A percentile compares a stretch with the other conserved stretches of the same genome.
Evolutionary conservation across 1,140 invertebrate species (phyloP).

Genomic region (Ceratoteleas bidentatus): DNA sequence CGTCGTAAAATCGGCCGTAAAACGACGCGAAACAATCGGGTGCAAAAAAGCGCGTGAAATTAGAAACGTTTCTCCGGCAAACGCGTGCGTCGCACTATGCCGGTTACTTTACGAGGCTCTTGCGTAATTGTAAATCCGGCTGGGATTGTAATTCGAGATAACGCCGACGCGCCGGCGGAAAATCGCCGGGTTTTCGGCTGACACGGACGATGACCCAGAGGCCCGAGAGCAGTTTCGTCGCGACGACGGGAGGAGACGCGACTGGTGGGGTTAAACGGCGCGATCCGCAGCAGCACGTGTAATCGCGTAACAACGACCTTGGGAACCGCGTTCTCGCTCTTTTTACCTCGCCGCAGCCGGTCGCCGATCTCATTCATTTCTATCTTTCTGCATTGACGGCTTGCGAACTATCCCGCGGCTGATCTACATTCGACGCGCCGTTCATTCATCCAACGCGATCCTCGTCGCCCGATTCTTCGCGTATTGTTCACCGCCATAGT

Average conservation of each 20-base stretch:
- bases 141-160: too few species aligned
- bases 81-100: too few species aligned
- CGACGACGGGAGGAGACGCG: constrained; percentile 16
- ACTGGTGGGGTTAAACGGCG: constrained; percentile 48
- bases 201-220: constrained; percentile 12
- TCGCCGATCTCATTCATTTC: constrained; percentile 59
- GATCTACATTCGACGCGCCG: not conserved
- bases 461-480: too few species aligned
- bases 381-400: constrained; percentile 37
- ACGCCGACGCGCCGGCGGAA: not conserved
- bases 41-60: too few species aligned
- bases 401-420: constrained; percentile 29
- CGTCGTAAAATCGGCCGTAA: too few species aligned
- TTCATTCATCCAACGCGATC: not conserved
- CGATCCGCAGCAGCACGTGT: constrained; percentile 74
- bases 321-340: constrained; percentile 67
- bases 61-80: too few species aligned
- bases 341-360: constrained; percentile 32
- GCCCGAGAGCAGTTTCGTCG: constrained; percentile 16
- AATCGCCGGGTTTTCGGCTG: not conserved
- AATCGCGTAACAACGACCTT: constrained; percentile 78
- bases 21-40: too few species aligned
- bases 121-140: too few species aligned
- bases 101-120: too few species aligned
- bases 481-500: too few species aligned